A percentile compares a stretch with the other conserved stretches of the same genome.
Evolutionary conservation across 2,797 vertebrate species (phyloP).

Genomic region (Paramormyrops hopkinsi): DNA sequence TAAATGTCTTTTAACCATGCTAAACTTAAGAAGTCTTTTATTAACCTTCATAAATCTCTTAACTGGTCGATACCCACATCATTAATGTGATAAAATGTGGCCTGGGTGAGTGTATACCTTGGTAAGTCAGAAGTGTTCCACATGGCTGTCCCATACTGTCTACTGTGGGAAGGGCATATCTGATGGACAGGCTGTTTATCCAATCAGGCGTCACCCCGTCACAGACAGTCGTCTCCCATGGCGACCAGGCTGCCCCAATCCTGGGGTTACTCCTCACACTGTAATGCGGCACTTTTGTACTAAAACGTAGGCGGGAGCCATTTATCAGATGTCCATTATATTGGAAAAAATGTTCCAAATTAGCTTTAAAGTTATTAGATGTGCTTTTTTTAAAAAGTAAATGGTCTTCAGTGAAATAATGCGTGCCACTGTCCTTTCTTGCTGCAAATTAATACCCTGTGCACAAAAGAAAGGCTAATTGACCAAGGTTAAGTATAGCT

Average conservation of each 20-base stretch:
- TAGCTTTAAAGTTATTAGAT: slow-evolving; percentile 6
- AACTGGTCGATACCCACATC: neutral
- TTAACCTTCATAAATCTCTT: slow-evolving; percentile 6
- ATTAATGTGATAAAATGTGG: slow-evolving; percentile 1
- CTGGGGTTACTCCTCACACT: neutral
- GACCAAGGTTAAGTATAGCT: slow-evolving; percentile 2
- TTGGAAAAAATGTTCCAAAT: slow-evolving; percentile 3
- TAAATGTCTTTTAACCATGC: neutral
- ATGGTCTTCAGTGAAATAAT: neutral
- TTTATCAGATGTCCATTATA: slow-evolving; percentile 6
- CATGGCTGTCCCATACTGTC: neutral
- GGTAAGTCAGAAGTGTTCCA: neutral
- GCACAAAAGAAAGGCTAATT: neutral
- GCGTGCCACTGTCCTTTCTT: neutral
- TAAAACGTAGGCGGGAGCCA: neutral
- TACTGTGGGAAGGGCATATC: neutral
- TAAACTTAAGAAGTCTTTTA: slow-evolving; percentile 2
- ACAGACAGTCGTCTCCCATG: neutral
- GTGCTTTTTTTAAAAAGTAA: neutral
- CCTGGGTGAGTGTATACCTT: neutral
- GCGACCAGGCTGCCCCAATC: neutral
- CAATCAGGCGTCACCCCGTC: neutral
- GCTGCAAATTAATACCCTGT: neutral
- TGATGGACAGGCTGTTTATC: neutral
- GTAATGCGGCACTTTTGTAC: neutral